These are phyloP conservation scores for Nephrotoma flavescens DNA, from an alignment of 2,888 invertebrate genomes.

Conservation along the genomic window DNA sequence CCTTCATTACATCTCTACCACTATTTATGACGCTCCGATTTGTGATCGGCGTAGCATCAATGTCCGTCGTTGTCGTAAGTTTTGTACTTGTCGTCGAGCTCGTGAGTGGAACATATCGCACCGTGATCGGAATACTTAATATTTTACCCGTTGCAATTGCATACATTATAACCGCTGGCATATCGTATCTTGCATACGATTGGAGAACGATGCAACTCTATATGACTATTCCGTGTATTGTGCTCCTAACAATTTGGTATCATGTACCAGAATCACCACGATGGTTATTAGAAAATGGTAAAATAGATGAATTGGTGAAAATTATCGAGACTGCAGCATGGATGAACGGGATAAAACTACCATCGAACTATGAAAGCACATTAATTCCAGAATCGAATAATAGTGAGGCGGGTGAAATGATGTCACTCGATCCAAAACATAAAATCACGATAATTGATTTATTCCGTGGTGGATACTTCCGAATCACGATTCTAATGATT, in stretches of 20 bases:
- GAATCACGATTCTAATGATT: slow-evolving; percentile 51
- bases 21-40: slow-evolving; percentile 40
- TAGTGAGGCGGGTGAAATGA: slow-evolving; percentile 29
- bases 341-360: slow-evolving; percentile 45
- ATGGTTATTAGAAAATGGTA: slow-evolving; percentile 58
- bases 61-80: slow-evolving; percentile 48
- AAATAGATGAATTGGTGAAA: slow-evolving; percentile 46
- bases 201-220: slow-evolving; percentile 40
- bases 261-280: slow-evolving; percentile 63
- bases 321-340: slow-evolving; percentile 50
- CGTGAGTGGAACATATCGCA: slow-evolving; percentile 48
- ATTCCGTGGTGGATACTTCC: slow-evolving; percentile 46
- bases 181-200: slow-evolving; percentile 42
- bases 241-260: slow-evolving; percentile 42
- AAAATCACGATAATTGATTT: slow-evolving; percentile 45
- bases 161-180: slow-evolving; percentile 42
- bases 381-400: slow-evolving; percentile 32
- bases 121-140: slow-evolving; percentile 46
- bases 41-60: slow-evolving; percentile 45
- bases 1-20: slow-evolving; percentile 42
- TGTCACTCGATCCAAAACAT: slow-evolving; percentile 13
- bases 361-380: slow-evolving; percentile 52
- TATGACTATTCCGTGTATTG: slow-evolving; percentile 41
- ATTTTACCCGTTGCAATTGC: slow-evolving; percentile 44
- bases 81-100: slow-evolving; percentile 51